Evolutionary conservation across 2,797 vertebrate species (phyloP).

Genomic region (Tinamus major): DNA sequence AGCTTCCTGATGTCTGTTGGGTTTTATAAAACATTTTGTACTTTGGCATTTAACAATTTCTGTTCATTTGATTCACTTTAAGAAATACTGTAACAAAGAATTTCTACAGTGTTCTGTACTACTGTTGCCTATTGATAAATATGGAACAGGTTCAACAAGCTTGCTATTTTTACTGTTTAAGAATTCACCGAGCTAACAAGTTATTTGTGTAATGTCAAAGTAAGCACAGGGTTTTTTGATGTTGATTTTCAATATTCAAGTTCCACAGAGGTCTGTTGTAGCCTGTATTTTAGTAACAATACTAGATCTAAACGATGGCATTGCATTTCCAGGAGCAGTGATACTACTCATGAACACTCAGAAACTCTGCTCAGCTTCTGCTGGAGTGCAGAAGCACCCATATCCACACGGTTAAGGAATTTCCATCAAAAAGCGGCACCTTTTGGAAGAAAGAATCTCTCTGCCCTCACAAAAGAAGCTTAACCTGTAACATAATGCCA

Average conservation of each 20-base stretch:
- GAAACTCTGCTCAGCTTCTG: background rate
- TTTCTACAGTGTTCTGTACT: background rate
- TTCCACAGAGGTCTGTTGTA: background rate
- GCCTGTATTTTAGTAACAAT: background rate
- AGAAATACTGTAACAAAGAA: constrained; percentile 14
- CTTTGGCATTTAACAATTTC: constrained; percentile 34
- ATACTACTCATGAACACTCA: background rate
- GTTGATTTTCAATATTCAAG: background rate
- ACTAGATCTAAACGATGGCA: background rate
- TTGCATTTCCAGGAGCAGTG: background rate
- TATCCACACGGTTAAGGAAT: rapidly evolving
- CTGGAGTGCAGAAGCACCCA: background rate
- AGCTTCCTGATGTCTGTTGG: constrained; percentile 41
- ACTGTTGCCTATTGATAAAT: constrained; percentile 28
- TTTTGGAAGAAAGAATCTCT: background rate
- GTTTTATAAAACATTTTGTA: constrained; percentile 36
- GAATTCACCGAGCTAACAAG: constrained; percentile 18
- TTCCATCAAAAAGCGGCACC: background rate
- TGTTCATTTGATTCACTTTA: constrained; percentile 42
- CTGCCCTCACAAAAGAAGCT: background rate
- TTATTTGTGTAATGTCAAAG: background rate
- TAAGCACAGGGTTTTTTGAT: background rate
- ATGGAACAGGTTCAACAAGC: constrained; percentile 40
- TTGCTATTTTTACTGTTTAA: background rate
- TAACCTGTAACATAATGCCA: background rate